A percentile compares a stretch with the other conserved stretches of the same genome.
Evolutionary conservation across 2,113 vertebrate species (phyloP).

Genomic region (Prolemur simus): DNA sequence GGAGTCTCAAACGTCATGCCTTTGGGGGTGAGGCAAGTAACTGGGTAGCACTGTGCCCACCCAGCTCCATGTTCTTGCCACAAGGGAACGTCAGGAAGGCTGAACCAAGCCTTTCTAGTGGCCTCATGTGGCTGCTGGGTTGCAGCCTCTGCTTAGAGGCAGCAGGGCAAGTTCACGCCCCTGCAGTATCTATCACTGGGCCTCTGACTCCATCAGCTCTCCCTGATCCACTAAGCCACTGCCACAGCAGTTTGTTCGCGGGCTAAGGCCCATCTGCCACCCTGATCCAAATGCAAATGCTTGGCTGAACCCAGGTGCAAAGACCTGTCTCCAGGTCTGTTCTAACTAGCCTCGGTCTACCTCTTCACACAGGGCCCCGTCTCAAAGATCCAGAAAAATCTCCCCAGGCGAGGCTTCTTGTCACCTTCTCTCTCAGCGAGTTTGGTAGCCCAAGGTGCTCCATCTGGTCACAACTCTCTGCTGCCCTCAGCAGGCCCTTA

Average conservation of each 20-base stretch:
- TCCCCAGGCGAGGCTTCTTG: background rate
- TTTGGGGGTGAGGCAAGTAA: background rate
- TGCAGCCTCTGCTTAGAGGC: background rate
- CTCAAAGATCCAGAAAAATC: background rate
- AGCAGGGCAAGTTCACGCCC: background rate
- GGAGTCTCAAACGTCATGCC: background rate
- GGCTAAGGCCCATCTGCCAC: background rate
- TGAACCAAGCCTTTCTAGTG: background rate
- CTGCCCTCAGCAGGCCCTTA: conserved; percentile 53
- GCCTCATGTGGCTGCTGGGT: background rate
- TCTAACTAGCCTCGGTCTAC: background rate
- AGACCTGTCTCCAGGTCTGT: background rate
- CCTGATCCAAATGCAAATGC: background rate
- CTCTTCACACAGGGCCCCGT: background rate
- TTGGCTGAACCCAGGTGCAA: background rate
- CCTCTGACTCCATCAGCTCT: background rate
- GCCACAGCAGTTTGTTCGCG: background rate
- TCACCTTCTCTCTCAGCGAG: rapidly evolving
- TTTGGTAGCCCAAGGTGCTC: background rate
- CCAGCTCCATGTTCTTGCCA: background rate
- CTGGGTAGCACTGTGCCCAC: background rate
- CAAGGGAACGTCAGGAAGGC: background rate
- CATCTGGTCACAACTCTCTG: conserved; percentile 18
- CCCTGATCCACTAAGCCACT: background rate
- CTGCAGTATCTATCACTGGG: no score